phyloP scores from a whole-genome alignment of 2,113 vertebrate genomes.

The Cryptomyrus ogoouensis region DNA sequence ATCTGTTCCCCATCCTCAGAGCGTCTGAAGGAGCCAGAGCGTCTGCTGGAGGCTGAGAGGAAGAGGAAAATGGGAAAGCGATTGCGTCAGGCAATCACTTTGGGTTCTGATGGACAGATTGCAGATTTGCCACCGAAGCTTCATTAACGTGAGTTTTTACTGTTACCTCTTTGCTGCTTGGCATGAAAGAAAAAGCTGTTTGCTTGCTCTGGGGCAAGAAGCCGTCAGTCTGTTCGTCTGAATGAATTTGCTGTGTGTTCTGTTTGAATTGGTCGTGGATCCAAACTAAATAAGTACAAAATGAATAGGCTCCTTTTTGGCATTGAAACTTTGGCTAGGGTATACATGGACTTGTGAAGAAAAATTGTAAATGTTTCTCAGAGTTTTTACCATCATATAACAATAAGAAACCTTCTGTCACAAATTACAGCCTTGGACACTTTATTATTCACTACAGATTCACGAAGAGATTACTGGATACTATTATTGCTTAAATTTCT shows the following conservation, averaged over 20 bases:
- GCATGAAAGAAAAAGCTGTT: not conserved
- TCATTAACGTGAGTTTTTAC: slow-evolving; percentile 8
- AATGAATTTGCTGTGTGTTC: not conserved
- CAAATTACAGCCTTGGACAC: not conserved
- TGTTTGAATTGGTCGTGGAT: not conserved
- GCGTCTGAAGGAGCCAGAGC: not conserved
- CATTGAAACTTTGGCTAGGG: not conserved
- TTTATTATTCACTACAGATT: not conserved
- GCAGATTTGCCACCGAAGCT: not conserved
- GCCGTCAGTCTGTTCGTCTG: not conserved
- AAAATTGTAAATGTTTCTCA: not conserved
- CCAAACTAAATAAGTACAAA: not conserved
- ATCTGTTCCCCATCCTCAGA: not conserved
- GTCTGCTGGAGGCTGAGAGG: not conserved
- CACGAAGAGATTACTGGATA: not conserved
- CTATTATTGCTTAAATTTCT: not conserved
- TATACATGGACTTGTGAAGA: not conserved
- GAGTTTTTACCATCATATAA: not conserved
- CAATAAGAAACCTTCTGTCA: not conserved
- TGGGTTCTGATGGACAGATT: not conserved
- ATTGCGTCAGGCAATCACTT: not conserved
- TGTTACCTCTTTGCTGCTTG: not conserved
- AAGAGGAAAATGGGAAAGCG: not conserved
- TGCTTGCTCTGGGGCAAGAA: not conserved
- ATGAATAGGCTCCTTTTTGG: not conserved